Conservation (phyloP, 1,140 invertebrate species). For the Drosophila gunungcola region DNA sequence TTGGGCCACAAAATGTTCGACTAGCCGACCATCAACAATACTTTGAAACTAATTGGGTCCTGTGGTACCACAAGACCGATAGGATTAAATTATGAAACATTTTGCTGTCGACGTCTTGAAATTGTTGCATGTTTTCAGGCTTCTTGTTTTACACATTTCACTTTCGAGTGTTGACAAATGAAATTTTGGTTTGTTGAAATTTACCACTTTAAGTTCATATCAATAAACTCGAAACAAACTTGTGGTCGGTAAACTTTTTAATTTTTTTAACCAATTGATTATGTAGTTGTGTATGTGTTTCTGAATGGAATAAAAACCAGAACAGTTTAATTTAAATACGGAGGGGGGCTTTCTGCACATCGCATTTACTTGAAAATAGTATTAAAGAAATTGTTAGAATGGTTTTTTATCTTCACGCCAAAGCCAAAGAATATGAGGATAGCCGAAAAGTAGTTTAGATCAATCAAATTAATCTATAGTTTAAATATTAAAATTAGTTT, state of each 20-base stretch:
- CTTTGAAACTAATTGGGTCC: conserved; percentile 22
- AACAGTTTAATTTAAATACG: too few relatives aligned
- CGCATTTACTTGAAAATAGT: too few relatives aligned
- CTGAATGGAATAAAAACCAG: background rate
- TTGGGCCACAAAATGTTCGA: conserved; percentile 14
- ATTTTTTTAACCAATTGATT: conserved; percentile 5
- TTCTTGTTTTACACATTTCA: background rate
- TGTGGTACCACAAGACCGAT: background rate
- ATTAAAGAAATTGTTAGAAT: too few relatives aligned
- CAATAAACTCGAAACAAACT: conserved; percentile 20
- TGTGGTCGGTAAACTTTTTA: background rate
- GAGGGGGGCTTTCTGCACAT: too few relatives aligned
- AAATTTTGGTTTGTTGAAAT: conserved; percentile 1
- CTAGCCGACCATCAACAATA: conserved; percentile 16
- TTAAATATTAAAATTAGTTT: too few relatives aligned
- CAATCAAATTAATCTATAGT: too few relatives aligned
- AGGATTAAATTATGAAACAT: background rate
- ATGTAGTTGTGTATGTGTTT: conserved; percentile 2
- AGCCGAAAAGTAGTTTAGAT: too few relatives aligned
- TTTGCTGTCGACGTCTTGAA: background rate
- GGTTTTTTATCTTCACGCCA: too few relatives aligned
- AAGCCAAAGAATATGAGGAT: too few relatives aligned
- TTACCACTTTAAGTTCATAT: conserved; percentile 2
- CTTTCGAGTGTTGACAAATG: background rate
- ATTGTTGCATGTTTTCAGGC: too few relatives aligned